Evolutionary conservation across 2,888 invertebrate genomes (phyloP), one percentile per base, ranked within the genome.

Genomic region (Graphium colonna): DNA sequence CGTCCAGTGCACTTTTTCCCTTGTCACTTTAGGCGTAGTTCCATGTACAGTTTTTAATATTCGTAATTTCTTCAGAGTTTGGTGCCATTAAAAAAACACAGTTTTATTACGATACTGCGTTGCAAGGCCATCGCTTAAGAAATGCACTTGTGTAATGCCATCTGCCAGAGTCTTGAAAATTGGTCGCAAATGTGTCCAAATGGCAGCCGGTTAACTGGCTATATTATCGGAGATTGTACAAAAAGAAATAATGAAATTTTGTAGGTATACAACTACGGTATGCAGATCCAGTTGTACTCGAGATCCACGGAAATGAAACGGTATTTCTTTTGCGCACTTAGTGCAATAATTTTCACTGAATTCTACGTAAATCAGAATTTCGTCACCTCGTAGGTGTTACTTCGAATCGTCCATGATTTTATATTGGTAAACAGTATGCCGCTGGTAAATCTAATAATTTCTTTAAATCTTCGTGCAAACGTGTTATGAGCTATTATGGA

Each of bases 81-180:
- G 26, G n/a, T 26, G 26, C 26, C 26, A 54, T 40, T 51, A 55
- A 61, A 63, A 64, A 58, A 60, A 62, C 21, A 48, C n/a, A n/a
- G n/a, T 44, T 59, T 63, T 63, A 42, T 66, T 64, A 28, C 60
- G 53, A 45, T 65, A 65, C 53, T 65, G 63, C 15, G 60, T 62
- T 42, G 55, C 57, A 42, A 61, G 63, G 13, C 61, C 60, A 54
- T 62, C 59, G 48, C 57, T 60, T 40, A 62, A 44, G 38, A 64
- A 60, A 59, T 65, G 56, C 31, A 65, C 40, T 52, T 56, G 58
- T 55, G 57, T 48, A 49, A 58, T 52, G 42, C 49, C 45, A 18
- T 38, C 48, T 18, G 60, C 53, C 31, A 58, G 53, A 57, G 57
- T 38, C 51, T 60, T 55, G 33, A 57, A 45, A 48, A 7, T 26